phyloP scores from a whole-genome alignment of 2,113 vertebrate genomes.

The Eretmochelys imbricata region DNA sequence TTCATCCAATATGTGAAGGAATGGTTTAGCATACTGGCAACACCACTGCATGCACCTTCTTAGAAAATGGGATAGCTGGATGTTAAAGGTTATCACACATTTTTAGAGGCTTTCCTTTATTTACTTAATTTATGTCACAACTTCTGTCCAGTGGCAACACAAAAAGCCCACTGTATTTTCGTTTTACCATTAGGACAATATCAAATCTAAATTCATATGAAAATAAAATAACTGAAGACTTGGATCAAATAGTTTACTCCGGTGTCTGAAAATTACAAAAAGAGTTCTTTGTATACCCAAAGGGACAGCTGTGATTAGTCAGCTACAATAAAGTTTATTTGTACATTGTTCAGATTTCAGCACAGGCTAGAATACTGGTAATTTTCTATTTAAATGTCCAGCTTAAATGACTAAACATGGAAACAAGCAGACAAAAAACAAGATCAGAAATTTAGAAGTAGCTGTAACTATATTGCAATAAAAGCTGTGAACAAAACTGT shows the following conservation, averaged over 20 bases:
- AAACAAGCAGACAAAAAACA: background rate
- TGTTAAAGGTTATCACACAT: background rate
- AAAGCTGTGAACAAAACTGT: constrained; percentile 3
- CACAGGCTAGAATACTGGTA: background rate
- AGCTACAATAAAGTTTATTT: background rate
- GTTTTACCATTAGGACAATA: background rate
- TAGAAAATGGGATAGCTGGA: background rate
- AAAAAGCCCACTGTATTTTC: background rate
- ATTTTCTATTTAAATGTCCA: constrained; percentile 2
- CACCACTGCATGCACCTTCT: background rate
- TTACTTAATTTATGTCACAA: constrained; percentile 20
- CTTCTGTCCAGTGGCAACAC: background rate
- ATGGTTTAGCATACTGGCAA: background rate
- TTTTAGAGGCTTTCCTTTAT: background rate
- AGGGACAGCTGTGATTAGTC: background rate
- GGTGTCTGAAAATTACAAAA: background rate
- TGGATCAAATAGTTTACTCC: background rate
- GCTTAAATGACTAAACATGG: background rate
- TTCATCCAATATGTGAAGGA: background rate
- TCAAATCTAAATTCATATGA: background rate
- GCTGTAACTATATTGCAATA: background rate
- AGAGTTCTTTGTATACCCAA: background rate
- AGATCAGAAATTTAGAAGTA: background rate
- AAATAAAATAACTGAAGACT: background rate
- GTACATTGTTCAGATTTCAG: background rate